Evolutionary conservation across 2,797 vertebrate genomes (phyloP).

Genomic region (Danio choprae): DNA sequence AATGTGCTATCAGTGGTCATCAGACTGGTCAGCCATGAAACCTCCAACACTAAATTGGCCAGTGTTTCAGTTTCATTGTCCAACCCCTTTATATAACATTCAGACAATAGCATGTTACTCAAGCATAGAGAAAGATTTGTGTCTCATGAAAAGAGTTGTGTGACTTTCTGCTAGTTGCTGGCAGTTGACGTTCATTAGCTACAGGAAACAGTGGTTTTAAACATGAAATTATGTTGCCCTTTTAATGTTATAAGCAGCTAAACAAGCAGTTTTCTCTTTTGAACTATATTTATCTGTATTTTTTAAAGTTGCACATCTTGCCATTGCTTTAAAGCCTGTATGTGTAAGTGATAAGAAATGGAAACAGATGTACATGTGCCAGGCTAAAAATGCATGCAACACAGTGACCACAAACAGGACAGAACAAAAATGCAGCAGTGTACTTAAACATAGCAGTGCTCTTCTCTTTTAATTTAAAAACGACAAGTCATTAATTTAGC

Average conservation of each 20-base stretch:
- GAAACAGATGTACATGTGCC: neutral
- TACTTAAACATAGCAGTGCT: neutral
- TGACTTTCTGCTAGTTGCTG: neutral
- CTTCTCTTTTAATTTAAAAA: neutral
- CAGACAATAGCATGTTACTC: no score
- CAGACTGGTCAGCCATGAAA: no score
- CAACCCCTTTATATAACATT: no score
- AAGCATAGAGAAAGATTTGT: neutral
- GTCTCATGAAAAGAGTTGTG: neutral
- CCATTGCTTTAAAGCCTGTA: neutral
- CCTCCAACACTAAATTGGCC: no score
- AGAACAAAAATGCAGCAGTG: neutral
- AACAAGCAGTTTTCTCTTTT: neutral
- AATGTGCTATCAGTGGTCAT: no score
- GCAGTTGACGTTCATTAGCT: neutral
- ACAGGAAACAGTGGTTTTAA: neutral
- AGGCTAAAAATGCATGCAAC: neutral
- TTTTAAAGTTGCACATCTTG: neutral
- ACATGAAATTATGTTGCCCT: neutral
- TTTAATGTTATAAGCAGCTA: neutral
- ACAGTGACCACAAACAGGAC: neutral
- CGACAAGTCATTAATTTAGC: neutral
- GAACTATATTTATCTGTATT: neutral
- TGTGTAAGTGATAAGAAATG: neutral
- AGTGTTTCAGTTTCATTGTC: no score